Conservation (phyloP, 2,888 invertebrate species). For the Hoplodrina ambigua region DNA sequence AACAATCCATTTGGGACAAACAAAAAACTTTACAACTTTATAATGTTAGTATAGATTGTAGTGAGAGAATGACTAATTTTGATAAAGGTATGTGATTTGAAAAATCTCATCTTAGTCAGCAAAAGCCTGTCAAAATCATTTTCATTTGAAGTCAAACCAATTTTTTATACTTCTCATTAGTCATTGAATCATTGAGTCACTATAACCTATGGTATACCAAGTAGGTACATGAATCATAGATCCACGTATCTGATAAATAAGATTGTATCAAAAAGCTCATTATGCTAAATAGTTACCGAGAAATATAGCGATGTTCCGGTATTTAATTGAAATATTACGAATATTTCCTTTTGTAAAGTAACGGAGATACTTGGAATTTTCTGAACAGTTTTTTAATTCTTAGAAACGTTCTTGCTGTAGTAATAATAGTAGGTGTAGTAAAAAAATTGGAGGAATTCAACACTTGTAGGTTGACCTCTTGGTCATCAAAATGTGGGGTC, state of each 20-base stretch:
- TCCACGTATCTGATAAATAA: conserved; percentile 29
- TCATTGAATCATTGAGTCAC: conserved; percentile 36
- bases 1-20: no score
- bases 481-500: background rate
- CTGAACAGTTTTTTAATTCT: conserved; percentile 2
- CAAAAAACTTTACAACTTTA: no score
- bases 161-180: conserved; percentile 18
- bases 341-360: background rate
- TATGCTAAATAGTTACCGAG: conserved; percentile 46
- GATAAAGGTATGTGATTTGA: no score
- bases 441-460: background rate
- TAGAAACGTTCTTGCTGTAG: conserved; percentile 3
- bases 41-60: no score
- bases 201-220: conserved; percentile 1
- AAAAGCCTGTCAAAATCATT: no score
- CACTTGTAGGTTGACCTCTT: background rate
- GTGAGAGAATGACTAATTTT: no score
- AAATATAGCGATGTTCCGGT: conserved; percentile 28
- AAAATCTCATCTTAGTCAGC: no score
- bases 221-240: conserved; percentile 47
- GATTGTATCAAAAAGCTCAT: conserved; percentile 41
- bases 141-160: background rate
- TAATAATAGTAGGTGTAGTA: background rate
- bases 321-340: conserved; percentile 38
- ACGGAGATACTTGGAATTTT: conserved; percentile 10